Evolutionary conservation across 2,797 vertebrate species (phyloP).

Genomic region (Potorous gilbertii): DNA sequence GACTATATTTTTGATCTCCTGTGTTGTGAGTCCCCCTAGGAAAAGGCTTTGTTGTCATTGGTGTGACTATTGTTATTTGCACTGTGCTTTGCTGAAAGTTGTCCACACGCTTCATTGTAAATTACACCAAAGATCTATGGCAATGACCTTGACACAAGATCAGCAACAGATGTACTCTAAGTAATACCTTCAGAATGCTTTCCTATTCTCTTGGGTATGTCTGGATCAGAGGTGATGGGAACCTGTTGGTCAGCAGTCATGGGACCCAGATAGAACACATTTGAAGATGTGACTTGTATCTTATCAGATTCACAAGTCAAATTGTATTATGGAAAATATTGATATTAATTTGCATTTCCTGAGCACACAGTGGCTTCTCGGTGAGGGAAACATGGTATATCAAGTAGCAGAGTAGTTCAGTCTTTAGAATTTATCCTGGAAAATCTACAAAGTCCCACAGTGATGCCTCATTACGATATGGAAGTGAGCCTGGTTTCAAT

Average conservation of each 20-base stretch:
- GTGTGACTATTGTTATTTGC: neutral
- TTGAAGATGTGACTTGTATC: slow-evolving; percentile 30
- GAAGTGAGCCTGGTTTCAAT: neutral
- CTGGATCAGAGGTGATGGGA: neutral
- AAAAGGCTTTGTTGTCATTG: neutral
- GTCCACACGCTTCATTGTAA: neutral
- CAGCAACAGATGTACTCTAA: neutral
- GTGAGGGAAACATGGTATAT: neutral
- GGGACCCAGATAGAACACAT: neutral
- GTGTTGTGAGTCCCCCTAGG: neutral
- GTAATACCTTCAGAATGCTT: neutral
- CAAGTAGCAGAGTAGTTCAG: slow-evolving; percentile 31
- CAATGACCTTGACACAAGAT: neutral
- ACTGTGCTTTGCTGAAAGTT: neutral
- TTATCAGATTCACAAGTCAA: slow-evolving; percentile 25
- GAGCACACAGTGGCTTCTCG: slow-evolving; percentile 8
- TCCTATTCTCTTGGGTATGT: neutral
- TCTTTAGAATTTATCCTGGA: slow-evolving; percentile 48
- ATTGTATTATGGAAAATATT: slow-evolving; percentile 22
- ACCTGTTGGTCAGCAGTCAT: neutral
- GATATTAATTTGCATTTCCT: slow-evolving; percentile 26
- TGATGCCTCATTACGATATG: neutral
- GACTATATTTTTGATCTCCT: neutral
- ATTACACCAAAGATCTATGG: neutral
- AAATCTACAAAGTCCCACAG: slow-evolving; percentile 12